Evolutionary conservation across 92 coral and sea anemone genomes (phyloP).

Genomic region (Porites lobata): DNA sequence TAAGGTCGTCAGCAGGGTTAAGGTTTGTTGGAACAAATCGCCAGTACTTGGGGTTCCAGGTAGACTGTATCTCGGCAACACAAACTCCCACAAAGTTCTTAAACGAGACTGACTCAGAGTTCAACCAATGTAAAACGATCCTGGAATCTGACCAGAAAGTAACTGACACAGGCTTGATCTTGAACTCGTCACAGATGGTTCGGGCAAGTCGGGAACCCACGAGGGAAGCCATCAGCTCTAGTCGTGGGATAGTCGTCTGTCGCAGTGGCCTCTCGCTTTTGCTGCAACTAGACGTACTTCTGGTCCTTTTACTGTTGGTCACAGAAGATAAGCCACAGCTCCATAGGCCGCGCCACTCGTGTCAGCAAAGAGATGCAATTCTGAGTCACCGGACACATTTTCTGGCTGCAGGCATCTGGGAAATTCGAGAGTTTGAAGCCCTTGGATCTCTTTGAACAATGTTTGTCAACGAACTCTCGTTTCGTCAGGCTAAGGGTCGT

Average conservation of each 20-base stretch:
- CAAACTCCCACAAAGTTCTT: conserved; percentile 55
- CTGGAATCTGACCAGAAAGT: conserved; percentile 57
- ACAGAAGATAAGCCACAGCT: conserved; percentile 61
- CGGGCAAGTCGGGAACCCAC: conserved; percentile 21
- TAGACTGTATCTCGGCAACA: conserved; percentile 59
- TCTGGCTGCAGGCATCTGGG: background rate
- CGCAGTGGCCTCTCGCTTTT: conserved; percentile 25
- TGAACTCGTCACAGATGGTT: conserved; percentile 33
- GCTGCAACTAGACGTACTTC: conserved; percentile 45
- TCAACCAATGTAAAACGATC: conserved; percentile 51
- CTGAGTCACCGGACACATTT: conserved; percentile 28
- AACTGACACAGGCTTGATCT: conserved; percentile 32
- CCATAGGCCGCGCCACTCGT: conserved; percentile 59
- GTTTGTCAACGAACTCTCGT: conserved; percentile 18
- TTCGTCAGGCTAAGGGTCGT: conserved; percentile 61
- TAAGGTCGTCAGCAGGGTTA: conserved; percentile 62
- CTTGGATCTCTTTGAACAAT: conserved; percentile 49
- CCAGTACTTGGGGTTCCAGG: conserved; percentile 51
- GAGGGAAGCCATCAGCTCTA: conserved; percentile 53
- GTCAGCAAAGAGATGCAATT: conserved; percentile 61
- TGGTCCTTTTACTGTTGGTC: conserved; percentile 51
- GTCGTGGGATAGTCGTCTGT: conserved; percentile 1
- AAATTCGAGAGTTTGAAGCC: conserved; percentile 14
- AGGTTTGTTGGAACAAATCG: conserved; percentile 45
- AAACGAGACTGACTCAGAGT: conserved; percentile 35